Conservation (phyloP, 2,797 vertebrate genomes). For the Delichon dasypus region DNA sequence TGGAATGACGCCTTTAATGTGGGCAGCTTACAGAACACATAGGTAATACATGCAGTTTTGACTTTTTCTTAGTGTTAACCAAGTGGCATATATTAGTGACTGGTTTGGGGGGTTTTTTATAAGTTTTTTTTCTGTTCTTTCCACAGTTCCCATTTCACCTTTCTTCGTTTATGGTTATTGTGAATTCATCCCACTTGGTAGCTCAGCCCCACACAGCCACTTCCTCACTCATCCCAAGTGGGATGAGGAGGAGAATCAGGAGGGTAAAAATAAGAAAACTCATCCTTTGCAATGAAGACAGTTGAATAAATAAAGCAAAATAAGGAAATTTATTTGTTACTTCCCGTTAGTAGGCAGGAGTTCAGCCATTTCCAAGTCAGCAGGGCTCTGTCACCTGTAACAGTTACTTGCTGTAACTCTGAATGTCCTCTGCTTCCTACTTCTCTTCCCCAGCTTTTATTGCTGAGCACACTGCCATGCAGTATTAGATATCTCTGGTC, state of each 20-base stretch:
- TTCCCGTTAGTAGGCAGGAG: neutral
- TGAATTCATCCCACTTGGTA: neutral
- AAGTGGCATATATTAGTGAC: neutral
- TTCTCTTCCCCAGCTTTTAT: neutral
- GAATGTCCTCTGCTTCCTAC: neutral
- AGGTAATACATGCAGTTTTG: conserved; percentile 79
- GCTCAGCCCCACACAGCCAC: neutral
- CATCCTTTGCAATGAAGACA: accelerated
- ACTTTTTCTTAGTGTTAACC: neutral
- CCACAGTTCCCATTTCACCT: neutral
- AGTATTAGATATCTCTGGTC: neutral
- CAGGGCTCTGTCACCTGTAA: neutral
- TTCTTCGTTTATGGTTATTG: neutral
- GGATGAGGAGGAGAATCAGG: neutral
- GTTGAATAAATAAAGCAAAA: neutral
- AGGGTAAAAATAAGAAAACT: neutral
- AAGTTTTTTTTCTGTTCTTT: neutral
- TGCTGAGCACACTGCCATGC: neutral
- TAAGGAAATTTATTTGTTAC: neutral
- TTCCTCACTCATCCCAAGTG: accelerated
- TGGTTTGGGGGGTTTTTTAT: neutral
- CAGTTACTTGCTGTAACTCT: neutral
- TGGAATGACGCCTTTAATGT: conserved; percentile 99
- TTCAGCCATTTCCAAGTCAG: neutral
- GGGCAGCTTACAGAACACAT: conserved; percentile 98